A percentile compares a stretch with the other conserved stretches of the same genome.
phyloP scores from a whole-genome alignment of 2,888 invertebrate genomes.

The Pammene fasciana region DNA sequence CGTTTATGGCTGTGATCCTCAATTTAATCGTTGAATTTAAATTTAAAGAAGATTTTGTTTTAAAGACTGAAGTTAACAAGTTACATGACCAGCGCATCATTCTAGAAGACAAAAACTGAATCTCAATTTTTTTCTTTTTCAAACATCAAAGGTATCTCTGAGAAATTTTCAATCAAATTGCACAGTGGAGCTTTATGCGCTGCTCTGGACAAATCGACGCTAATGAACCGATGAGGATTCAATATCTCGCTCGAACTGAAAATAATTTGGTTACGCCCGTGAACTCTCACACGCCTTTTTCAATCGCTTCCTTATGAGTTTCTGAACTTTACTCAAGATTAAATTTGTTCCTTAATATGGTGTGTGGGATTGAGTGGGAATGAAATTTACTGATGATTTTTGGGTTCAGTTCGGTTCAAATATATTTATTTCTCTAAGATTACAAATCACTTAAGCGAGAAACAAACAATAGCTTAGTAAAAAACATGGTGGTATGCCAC shows the following conservation, averaged over 20 bases:
- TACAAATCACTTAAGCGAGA: too few relatives aligned
- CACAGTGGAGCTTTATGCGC: slow-evolving; percentile 20
- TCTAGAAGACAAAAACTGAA: too few relatives aligned
- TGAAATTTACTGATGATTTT: slow-evolving; percentile 5
- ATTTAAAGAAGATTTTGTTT: too few relatives aligned
- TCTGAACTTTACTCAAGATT: slow-evolving; percentile 25
- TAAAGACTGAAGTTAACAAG: too few relatives aligned
- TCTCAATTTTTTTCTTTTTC: too few relatives aligned
- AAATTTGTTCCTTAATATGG: slow-evolving; percentile 5
- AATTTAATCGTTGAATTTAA: too few relatives aligned
- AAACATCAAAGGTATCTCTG: not conserved
- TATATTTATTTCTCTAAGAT: too few relatives aligned
- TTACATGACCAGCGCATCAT: too few relatives aligned
- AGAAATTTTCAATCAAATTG: slow-evolving; percentile 2
- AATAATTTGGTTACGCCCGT: slow-evolving; percentile 48
- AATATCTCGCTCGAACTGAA: slow-evolving; percentile 49
- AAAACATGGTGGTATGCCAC: too few relatives aligned
- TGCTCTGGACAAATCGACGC: slow-evolving; percentile 30
- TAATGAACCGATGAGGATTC: slow-evolving; percentile 52
- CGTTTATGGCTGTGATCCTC: too few relatives aligned
- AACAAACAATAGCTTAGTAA: too few relatives aligned
- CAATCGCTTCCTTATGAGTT: slow-evolving; percentile 22
- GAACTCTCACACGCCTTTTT: slow-evolving; percentile 27
- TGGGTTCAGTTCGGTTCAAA: too few relatives aligned
- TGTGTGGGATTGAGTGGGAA: not conserved